These are phyloP conservation scores for Aplochiton taeniatus DNA, from an alignment of 2,797 vertebrate genomes.

Conservation along the genomic window DNA sequence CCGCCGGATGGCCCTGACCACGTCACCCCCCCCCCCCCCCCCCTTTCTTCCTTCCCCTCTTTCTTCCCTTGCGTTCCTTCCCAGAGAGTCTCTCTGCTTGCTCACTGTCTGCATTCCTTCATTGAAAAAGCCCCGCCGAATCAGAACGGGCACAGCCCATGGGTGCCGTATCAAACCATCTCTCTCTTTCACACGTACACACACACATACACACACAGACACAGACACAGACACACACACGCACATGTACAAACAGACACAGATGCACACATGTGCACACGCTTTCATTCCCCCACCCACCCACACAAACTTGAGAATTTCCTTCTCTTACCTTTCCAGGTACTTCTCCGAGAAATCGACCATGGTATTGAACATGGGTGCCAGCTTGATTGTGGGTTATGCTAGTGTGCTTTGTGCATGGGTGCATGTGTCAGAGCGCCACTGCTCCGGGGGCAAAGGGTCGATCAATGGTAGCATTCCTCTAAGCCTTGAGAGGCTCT, in stretches of 20 bases:
- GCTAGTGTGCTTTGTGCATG: constrained; percentile 35
- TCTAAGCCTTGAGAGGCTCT: constrained; percentile 67
- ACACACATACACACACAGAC: too few species aligned
- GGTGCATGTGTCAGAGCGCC: constrained; percentile 50
- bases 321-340: constrained; percentile 85
- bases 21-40: neutral
- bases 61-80: neutral
- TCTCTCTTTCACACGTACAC: neutral
- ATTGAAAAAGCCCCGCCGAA: constrained; percentile 16
- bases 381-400: constrained; percentile 21
- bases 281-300: neutral
- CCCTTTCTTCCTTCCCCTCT: constrained; percentile 8
- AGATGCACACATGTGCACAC: constrained; percentile 4
- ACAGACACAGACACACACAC: neutral
- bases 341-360: constrained; percentile 88
- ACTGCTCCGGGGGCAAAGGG: constrained; percentile 50
- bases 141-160: too few species aligned
- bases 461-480: constrained; percentile 71
- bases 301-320: neutral
- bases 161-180: too few species aligned
- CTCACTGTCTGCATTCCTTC: constrained; percentile 18
- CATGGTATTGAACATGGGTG: constrained; percentile 74
- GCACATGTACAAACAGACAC: constrained; percentile 5
- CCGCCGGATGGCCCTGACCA: constrained; percentile 18
- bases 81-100: constrained; percentile 11